Conservation (phyloP, 2,113 vertebrate species). For the Verasper variegatus region DNA sequence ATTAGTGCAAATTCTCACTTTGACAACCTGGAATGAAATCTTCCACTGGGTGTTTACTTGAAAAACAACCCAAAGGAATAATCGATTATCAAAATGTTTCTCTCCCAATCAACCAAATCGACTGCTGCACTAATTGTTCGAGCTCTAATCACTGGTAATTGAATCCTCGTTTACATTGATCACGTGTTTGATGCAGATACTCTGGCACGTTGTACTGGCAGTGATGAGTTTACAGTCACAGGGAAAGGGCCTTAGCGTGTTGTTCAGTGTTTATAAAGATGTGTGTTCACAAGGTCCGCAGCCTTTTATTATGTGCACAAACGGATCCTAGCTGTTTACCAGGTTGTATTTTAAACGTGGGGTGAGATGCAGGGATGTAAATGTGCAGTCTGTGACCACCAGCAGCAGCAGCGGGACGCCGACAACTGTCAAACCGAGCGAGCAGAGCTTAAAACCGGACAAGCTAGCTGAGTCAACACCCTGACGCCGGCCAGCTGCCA, state of each 20-base stretch:
- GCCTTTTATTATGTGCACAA: neutral
- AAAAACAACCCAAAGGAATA: neutral
- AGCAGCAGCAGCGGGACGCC: constrained; percentile 27
- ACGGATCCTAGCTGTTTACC: too few relatives aligned
- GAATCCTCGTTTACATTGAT: neutral
- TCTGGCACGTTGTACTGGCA: too few relatives aligned
- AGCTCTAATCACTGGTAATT: neutral
- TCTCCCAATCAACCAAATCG: neutral
- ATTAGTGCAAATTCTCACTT: too few relatives aligned
- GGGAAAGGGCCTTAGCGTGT: constrained; percentile 32
- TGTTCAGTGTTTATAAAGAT: neutral
- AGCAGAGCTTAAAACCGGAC: constrained; percentile 39
- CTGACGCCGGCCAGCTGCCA: neutral
- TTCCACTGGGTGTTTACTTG: neutral
- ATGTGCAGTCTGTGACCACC: neutral
- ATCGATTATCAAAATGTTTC: neutral
- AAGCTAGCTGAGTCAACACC: constrained; percentile 35
- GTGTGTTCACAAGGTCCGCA: neutral
- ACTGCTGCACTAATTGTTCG: neutral
- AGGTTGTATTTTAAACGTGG: neutral
- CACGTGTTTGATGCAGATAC: too few relatives aligned
- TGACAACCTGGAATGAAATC: too few relatives aligned
- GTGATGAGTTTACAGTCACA: neutral
- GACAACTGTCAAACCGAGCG: constrained; percentile 58
- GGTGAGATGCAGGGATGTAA: neutral